Percentiles rank a stretch among this genome's conserved stretches.
phyloP scores from a whole-genome alignment of 1,140 invertebrate species.

The Mya arenaria region DNA sequence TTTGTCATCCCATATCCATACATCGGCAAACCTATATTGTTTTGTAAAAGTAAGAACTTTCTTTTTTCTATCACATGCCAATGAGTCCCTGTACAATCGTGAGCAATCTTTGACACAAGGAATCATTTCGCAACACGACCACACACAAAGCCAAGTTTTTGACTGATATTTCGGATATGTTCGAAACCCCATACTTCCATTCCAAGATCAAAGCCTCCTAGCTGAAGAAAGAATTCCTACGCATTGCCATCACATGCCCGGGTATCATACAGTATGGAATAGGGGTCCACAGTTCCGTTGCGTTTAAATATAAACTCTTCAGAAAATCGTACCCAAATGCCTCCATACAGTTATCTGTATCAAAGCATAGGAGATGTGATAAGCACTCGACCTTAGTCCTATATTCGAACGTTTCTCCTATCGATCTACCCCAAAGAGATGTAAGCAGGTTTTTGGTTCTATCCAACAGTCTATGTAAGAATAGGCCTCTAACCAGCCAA shows the following conservation, averaged over 20 bases:
- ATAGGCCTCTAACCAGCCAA: slow-evolving; percentile 33
- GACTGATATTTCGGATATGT: slow-evolving; percentile 99
- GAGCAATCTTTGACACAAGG: slow-evolving; percentile 98
- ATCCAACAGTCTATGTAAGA: slow-evolving; percentile 3
- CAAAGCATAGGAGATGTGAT: slow-evolving; percentile 6
- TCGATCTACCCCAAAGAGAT: not conserved
- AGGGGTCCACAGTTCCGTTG: slow-evolving; percentile 30
- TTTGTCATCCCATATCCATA: slow-evolving; percentile 18
- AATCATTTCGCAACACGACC: slow-evolving; percentile 95
- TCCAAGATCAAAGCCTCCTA: slow-evolving; percentile 85
- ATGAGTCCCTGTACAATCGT: slow-evolving; percentile 78
- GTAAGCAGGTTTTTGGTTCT: slow-evolving; percentile 22
- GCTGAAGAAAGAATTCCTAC: slow-evolving; percentile 86
- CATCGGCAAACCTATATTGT: not conserved
- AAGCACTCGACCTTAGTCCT: not conserved
- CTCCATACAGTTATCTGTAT: slow-evolving; percentile 13
- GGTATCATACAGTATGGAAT: slow-evolving; percentile 18
- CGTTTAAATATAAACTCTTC: not conserved
- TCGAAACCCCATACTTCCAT: slow-evolving; percentile 94
- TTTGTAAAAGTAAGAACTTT: not conserved
- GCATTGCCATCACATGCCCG: slow-evolving; percentile 41
- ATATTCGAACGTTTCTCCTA: not conserved
- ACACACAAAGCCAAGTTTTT: slow-evolving; percentile 99
- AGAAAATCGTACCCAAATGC: slow-evolving; percentile 23
- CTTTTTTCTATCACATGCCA: slow-evolving; percentile 7